Conservation (phyloP, 2,797 vertebrate species). For the Emydoidea blandingii region DNA sequence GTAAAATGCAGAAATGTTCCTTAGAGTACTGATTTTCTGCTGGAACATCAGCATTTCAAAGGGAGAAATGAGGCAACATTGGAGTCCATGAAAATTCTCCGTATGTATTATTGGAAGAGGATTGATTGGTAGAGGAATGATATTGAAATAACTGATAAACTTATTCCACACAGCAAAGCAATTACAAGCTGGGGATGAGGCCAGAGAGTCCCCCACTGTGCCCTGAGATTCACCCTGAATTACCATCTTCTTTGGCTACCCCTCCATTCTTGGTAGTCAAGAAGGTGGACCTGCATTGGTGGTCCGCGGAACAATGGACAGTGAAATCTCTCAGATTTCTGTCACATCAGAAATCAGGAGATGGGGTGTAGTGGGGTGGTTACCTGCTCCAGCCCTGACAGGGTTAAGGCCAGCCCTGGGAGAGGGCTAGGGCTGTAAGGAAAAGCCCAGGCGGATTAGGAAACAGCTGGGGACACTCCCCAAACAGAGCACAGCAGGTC, state of each 20-base stretch:
- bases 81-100: slow-evolving; percentile 19
- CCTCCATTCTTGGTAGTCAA: neutral
- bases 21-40: neutral
- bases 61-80: neutral
- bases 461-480: too few relatives aligned
- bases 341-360: neutral
- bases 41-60: neutral
- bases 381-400: too few relatives aligned
- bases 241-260: neutral
- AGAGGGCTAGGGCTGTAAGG: too few relatives aligned
- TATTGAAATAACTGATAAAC: slow-evolving; percentile 27
- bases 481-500: too few relatives aligned
- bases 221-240: neutral
- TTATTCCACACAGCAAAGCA: slow-evolving; percentile 27
- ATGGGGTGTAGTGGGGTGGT: accelerated
- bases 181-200: neutral
- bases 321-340: too few relatives aligned
- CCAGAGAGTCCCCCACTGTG: slow-evolving; percentile 16
- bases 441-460: too few relatives aligned
- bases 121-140: neutral
- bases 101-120: neutral
- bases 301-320: too few relatives aligned
- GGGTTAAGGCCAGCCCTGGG: too few relatives aligned
- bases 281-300: neutral
- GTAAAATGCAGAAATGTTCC: neutral